These are phyloP conservation scores for Magallana gigas DNA, from an alignment of 1,140 invertebrate species.

Conservation along the genomic window DNA sequence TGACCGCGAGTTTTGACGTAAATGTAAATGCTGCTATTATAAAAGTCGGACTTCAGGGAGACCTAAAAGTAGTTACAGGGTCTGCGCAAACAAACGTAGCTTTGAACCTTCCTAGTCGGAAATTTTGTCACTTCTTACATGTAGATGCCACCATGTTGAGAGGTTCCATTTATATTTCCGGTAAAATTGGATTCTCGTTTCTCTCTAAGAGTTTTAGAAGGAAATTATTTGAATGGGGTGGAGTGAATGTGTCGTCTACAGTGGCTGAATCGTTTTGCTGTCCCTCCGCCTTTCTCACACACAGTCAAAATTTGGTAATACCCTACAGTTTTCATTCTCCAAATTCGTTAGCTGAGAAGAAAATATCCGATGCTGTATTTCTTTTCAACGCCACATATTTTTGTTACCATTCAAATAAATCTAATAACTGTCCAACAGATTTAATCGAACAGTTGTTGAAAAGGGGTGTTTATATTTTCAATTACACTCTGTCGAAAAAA, in stretches of 20 bases:
- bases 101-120: background rate
- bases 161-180: background rate
- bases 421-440: background rate
- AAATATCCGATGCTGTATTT: background rate
- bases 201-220: background rate
- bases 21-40: background rate
- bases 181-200: background rate
- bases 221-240: conserved; percentile 7
- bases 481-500: background rate
- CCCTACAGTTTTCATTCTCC: background rate
- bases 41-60: background rate
- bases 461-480: background rate
- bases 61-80: background rate
- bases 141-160: background rate
- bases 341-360: background rate
- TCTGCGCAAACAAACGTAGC: background rate
- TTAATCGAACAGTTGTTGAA: background rate
- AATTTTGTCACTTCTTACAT: background rate
- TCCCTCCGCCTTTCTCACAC: background rate
- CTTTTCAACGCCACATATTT: background rate
- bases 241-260: background rate
- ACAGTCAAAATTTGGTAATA: background rate
- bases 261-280: background rate
- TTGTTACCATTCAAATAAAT: background rate
- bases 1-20: background rate